phyloP scores from a whole-genome alignment of 2,888 invertebrate genomes.

The Chorisops tibialis region DNA sequence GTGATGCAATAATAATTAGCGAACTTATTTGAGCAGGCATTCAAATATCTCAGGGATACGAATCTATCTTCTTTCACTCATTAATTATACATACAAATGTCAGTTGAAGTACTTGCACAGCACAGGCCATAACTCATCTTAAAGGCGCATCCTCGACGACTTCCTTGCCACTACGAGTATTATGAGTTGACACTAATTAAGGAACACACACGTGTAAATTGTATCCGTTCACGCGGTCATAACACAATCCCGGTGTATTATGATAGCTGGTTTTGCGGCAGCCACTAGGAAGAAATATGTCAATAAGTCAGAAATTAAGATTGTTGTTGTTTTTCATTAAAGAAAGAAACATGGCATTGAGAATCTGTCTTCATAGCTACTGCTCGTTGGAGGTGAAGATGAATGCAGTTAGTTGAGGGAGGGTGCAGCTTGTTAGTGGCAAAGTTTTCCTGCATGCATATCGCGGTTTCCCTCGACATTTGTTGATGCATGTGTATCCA shows the following conservation, averaged over 20 bases:
- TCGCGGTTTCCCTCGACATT: conserved; percentile 7
- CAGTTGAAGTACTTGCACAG: neutral
- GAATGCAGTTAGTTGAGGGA: no score
- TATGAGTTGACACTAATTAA: neutral
- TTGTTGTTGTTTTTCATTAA: no score
- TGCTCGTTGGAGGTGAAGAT: no score
- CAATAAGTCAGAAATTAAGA: neutral
- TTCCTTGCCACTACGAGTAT: neutral
- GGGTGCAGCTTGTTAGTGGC: no score
- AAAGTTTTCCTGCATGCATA: no score
- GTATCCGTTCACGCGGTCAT: neutral
- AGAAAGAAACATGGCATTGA: no score
- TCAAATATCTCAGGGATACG: neutral
- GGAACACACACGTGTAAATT: neutral
- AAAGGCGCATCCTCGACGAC: neutral
- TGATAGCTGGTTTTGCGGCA: neutral
- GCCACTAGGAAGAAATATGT: conserved; percentile 7
- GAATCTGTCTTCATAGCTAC: no score
- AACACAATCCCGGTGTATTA: neutral
- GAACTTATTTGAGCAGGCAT: conserved; percentile 15
- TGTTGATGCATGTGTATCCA: conserved; percentile 5
- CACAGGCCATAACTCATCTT: conserved; percentile 3
- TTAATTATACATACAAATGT: conserved; percentile 3
- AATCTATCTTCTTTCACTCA: neutral
- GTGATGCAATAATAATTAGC: conserved; percentile 4